These are phyloP conservation scores for Xenus cinereus DNA, from an alignment of 2,113 vertebrate genomes.

Conservation along the genomic window DNA sequence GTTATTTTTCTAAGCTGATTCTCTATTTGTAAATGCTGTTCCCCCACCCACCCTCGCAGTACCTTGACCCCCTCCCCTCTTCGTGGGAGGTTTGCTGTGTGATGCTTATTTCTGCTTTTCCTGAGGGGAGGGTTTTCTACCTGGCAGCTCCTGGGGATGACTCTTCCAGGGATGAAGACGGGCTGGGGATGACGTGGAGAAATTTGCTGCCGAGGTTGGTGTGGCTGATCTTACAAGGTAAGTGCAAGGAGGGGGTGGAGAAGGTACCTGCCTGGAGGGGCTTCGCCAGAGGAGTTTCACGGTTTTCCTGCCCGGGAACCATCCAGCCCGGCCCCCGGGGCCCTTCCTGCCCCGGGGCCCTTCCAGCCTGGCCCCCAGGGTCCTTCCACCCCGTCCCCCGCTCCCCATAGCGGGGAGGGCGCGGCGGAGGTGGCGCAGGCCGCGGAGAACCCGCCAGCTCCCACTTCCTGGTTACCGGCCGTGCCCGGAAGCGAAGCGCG, in stretches of 20 bases:
- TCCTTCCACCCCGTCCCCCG: background rate
- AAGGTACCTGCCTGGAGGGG: background rate
- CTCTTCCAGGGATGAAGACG: background rate
- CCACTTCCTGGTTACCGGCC: background rate
- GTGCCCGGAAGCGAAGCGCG: background rate
- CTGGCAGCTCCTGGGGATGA: background rate
- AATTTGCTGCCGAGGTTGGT: fast-evolving
- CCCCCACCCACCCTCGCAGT: no score
- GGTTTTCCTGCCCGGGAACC: background rate
- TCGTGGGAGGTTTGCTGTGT: fast-evolving
- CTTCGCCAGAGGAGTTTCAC: background rate
- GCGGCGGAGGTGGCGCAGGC: background rate
- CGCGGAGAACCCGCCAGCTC: no score
- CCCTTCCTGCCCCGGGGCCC: background rate
- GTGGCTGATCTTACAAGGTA: fast-evolving
- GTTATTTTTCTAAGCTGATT: background rate
- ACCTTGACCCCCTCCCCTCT: fast-evolving
- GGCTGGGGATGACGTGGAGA: background rate
- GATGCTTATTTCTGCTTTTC: background rate
- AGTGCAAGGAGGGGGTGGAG: background rate
- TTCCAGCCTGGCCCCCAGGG: background rate
- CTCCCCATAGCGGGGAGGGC: background rate
- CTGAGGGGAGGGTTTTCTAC: background rate
- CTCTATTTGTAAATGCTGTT: background rate
- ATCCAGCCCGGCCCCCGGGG: no score